Evolutionary conservation across 2,113 vertebrate genomes (phyloP).

Genomic region (Isurus oxyrinchus): DNA sequence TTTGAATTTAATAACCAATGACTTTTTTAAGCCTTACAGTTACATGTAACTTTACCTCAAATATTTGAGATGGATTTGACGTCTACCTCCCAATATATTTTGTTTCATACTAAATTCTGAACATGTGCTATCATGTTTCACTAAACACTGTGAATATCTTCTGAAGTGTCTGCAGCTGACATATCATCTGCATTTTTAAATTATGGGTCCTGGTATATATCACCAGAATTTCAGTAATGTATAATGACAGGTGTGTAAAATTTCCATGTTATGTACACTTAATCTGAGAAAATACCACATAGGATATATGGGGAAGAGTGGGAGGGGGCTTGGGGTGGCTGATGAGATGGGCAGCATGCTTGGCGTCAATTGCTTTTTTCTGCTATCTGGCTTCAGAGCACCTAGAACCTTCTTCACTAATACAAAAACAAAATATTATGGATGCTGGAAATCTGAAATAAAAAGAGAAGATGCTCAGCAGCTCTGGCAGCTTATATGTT

Average conservation of each 20-base stretch:
- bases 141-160: not conserved
- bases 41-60: slow-evolving; percentile 2
- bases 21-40: not conserved
- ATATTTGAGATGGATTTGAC: not conserved
- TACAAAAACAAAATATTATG: not conserved
- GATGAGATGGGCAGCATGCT: not conserved
- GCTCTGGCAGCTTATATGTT: not conserved
- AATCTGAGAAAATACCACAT: not conserved
- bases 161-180: not conserved
- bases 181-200: not conserved
- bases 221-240: not conserved
- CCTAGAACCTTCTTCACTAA: not conserved
- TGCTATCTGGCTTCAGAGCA: not conserved
- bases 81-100: not conserved
- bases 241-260: not conserved
- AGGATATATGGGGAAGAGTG: not conserved
- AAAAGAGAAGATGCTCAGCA: not conserved
- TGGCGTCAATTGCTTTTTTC: not conserved
- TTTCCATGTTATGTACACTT: not conserved
- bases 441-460: not conserved
- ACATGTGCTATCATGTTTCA: not conserved
- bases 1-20: not conserved
- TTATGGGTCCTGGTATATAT: not conserved
- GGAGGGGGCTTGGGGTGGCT: not conserved
- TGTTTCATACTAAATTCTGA: not conserved